Base-by-base conservation (phyloP, 2,113 vertebrate genomes). In the Lontra canadensis region DNA sequence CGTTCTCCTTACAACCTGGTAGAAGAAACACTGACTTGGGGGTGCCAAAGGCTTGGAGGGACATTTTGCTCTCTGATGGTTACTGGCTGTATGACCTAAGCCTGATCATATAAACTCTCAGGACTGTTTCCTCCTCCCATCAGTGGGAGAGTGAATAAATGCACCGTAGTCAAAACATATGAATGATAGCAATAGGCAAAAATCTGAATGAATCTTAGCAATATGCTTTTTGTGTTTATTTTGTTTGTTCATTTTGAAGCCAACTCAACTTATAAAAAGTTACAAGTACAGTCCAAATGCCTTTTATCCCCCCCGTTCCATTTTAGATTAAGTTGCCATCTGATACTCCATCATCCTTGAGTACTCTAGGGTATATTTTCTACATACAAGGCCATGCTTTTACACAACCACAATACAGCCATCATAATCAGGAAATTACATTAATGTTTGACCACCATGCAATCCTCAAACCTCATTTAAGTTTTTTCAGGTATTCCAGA, bases 211-310 rank as follows among this genome's bases (percentile, higher is more conserved):
- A 90, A 36, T 31, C 39, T 79, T 61, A n/a, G 39, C 36, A 92
- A 34, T 69, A 39, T 42, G 57, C 23, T 39, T 94, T 74, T 79
- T 42, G 71, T 26, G 34, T 81, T 92, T 73, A 78, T 52, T 96
- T 96, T 84, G 5, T 89, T 96, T 95, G 39, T 88, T 69, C 34
- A 4, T 84, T 88, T 87, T 81, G 14, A 88, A 96, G 57, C 10
- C 39, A 88, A 55, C 5, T 87, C 14, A 85, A 85, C 23, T 83
- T 76, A 88, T 1, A 92, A 87, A 69, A 90, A 85, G 10, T 79
- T 92, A 7, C 6, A 65, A 94, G 52, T 59, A 76, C 1, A 47
- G 9, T 88, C 9, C 17, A 82, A 88, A 79, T 61, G 23, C 1
- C 17, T 95, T 81, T 80, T 57, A 49, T 21, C 36, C 21, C 52